Conservation (phyloP, 2,113 vertebrate genomes). For the Lathamus discolor region DNA sequence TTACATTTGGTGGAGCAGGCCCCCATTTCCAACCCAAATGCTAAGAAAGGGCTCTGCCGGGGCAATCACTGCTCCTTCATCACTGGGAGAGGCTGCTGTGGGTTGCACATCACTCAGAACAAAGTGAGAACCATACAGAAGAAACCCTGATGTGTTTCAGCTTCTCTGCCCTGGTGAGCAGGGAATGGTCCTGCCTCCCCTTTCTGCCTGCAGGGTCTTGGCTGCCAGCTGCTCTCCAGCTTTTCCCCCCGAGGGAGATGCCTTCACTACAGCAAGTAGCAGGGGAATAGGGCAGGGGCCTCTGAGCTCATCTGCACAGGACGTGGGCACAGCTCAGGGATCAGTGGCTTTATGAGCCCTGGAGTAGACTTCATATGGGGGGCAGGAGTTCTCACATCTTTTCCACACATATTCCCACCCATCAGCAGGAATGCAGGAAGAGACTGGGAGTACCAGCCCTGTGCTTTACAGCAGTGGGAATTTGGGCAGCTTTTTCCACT, state of each 20-base stretch:
- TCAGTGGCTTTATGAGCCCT: neutral
- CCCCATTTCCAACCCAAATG: fast-evolving
- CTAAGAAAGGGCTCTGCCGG: neutral
- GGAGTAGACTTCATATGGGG: neutral
- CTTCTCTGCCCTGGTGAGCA: neutral
- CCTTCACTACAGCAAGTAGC: neutral
- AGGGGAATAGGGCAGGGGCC: fast-evolving
- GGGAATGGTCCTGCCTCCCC: neutral
- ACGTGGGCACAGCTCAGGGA: neutral
- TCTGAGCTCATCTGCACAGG: neutral
- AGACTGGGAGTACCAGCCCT: neutral
- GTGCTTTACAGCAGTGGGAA: neutral
- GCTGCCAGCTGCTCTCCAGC: neutral
- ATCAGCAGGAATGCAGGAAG: neutral
- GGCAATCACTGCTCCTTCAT: neutral
- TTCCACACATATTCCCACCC: neutral
- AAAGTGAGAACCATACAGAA: neutral
- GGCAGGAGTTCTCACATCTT: neutral
- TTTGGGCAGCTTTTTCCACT: neutral
- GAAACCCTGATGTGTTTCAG: fast-evolving
- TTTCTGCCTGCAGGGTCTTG: neutral
- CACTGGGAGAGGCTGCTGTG: fast-evolving
- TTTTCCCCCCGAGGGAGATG: neutral
- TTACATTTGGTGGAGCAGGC: neutral
- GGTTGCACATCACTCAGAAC: neutral